phyloP scores from a whole-genome alignment of 2,888 invertebrate species.

The Notodonta ziczac region DNA sequence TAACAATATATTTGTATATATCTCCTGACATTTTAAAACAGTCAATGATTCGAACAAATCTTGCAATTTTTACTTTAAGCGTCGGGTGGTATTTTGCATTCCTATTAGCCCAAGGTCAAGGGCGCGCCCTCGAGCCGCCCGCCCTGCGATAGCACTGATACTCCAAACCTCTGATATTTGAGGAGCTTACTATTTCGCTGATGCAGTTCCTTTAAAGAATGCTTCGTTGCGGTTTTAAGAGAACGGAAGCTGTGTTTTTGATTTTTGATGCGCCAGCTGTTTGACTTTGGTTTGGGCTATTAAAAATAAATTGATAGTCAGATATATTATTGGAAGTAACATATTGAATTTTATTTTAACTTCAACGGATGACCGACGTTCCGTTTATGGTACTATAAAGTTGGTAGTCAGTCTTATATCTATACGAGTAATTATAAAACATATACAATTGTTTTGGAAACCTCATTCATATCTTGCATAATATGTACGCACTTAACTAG shows the following conservation, averaged over 20 bases:
- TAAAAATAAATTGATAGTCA: neutral
- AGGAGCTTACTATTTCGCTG: neutral
- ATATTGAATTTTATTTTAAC: too few relatives aligned
- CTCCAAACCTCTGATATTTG: conserved; percentile 1
- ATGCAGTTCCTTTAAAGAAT: neutral
- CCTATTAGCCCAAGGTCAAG: neutral
- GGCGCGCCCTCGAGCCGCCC: neutral
- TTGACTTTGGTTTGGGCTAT: neutral
- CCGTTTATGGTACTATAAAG: too few relatives aligned
- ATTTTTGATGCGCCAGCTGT: neutral
- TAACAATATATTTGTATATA: too few relatives aligned
- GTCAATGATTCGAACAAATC: too few relatives aligned
- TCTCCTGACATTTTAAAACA: too few relatives aligned
- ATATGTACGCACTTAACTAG: too few relatives aligned
- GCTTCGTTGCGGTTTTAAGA: neutral
- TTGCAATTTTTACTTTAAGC: neutral
- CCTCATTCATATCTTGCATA: too few relatives aligned
- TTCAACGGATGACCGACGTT: too few relatives aligned
- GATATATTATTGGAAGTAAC: too few relatives aligned
- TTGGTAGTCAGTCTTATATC: too few relatives aligned
- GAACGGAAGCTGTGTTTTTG: neutral
- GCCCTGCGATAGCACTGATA: neutral
- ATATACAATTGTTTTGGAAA: too few relatives aligned
- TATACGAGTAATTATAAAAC: too few relatives aligned
- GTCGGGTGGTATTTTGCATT: neutral